phyloP scores from a whole-genome alignment of 2,888 invertebrate species.

The Bellardia pandia region DNA sequence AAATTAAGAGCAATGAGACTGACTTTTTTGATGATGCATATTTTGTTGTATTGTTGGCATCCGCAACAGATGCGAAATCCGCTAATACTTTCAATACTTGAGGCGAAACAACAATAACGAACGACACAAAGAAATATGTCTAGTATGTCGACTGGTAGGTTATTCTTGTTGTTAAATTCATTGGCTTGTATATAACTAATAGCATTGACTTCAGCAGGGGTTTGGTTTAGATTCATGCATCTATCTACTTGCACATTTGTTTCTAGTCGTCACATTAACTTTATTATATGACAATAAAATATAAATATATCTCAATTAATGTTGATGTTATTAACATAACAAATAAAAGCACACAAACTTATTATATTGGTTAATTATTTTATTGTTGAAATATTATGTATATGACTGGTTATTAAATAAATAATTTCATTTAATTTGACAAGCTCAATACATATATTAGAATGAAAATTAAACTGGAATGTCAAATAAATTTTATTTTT shows the following conservation, averaged over 20 bases:
- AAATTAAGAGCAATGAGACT: constrained; percentile 22
- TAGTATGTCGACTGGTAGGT: neutral
- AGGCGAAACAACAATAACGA: constrained; percentile 48
- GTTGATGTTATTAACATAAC: constrained; percentile 37
- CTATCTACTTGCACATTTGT: neutral
- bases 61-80: constrained; percentile 40
- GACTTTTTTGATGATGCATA: constrained; percentile 16
- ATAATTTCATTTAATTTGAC: neutral
- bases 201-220: neutral
- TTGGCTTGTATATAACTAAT: neutral
- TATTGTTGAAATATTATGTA: constrained; percentile 4
- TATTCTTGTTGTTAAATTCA: constrained; percentile 27
- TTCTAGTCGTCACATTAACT: constrained; percentile 29
- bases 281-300: constrained; percentile 58
- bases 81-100: constrained; percentile 33
- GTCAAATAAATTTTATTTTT: neutral
- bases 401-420: neutral
- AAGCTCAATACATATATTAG: neutral
- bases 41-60: constrained; percentile 17
- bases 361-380: constrained; percentile 38
- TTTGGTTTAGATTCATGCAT: neutral
- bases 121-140: constrained; percentile 23
- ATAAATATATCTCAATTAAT: constrained; percentile 63
- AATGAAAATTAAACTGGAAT: neutral
- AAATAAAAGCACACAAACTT: constrained; percentile 5